Base-by-base conservation (phyloP, 2,888 invertebrate genomes). In the Abscondita cerata region DNA sequence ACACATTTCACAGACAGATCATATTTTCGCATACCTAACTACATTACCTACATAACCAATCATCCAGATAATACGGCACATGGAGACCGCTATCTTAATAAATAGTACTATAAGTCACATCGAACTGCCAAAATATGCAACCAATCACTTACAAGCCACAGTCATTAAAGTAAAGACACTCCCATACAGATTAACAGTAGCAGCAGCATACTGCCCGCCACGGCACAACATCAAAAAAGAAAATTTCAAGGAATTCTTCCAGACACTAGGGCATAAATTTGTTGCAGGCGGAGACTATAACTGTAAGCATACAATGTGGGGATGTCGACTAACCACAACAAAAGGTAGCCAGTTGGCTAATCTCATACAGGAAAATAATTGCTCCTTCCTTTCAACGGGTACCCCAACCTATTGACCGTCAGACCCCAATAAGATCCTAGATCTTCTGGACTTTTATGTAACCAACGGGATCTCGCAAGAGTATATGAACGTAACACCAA, bases 351-450 rank as follows among this genome's bases (percentile, higher is more conserved):
- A 65, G 52, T 50, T 64, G 6, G 19, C 12, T 9, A 50, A 19
- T 3, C 13, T 15, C 13, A 34, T 59, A 12, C 9, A 44, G 12
- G 55, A 47, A 13, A 50, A 44, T 9, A 46, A 36, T 18, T 52
- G 18, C 36, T 46, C 52, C 16, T 66, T 44, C 13, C 11, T 44
- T 6, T 18, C 69, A 12, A 60, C 59, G 8, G 64, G 67, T 0
- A 33, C 69, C 59, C 70, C 73, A 68, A 0, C 25, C 25, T 68
- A 72, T 53, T 72, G 70, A 67, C 68, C 68, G 5, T 41, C 68
- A 9, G 67, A 69, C 46, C 36, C 40, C n/a, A 64, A 64, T n/a
- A 69, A 71, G 67, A 40, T 70, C n/a, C 36, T 71, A 1, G 70
- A 71, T 47, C 44, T 70, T 12, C 36, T 71, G 1, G 70, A 71